Evolutionary conservation across 2,888 invertebrate species (phyloP), one percentile per base, ranked within the genome.

Genomic region (Aquatica leii): DNA sequence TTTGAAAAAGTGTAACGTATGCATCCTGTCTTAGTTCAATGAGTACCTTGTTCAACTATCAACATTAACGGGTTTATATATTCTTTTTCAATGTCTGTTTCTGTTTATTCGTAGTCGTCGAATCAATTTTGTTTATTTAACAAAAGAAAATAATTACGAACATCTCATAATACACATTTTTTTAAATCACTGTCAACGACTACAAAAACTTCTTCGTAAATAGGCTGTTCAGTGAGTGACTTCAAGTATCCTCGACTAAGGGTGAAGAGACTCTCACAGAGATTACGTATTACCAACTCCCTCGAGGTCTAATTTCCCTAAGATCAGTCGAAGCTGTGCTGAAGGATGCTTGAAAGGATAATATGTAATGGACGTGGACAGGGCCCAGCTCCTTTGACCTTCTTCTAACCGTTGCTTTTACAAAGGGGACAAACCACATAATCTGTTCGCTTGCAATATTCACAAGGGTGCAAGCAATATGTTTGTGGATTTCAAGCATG

Each of bases 291-390:
- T 68, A 62, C 65, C 65, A 61, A 61, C 63, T 60, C 67, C 65
- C 65, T 60, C 67, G 63, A 60, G 67, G 62, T 67, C 65, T 67
- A 69, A 69, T 69, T 69, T 69, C 61, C 63, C 65, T 59, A 67
- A 67, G 67, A 67, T 65, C 59, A 59, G 59, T 53, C 67, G 55
- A 57, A 49, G 59, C 68, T 59, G 56, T 17, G 41, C 37, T 52
- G 50, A 60, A 64, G 59, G 59, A 59, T 53, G 18, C 64, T 64
- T 46, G 43, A 56, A 64, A 64, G 59, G 59, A 59, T 64, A 64
- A 63, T 59, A 63, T 59, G 59, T 59, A 64, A 59, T 60, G 48
- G 52, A 59, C 17, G 56, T 62, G 61, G 61, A 62, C 61, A 56
- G 51, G 51, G 56, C 51, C 61, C 61, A 56, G 61, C 34, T 51